phyloP scores from a whole-genome alignment of 2,888 invertebrate genomes.

The Lamellibrachia satsuma region DNA sequence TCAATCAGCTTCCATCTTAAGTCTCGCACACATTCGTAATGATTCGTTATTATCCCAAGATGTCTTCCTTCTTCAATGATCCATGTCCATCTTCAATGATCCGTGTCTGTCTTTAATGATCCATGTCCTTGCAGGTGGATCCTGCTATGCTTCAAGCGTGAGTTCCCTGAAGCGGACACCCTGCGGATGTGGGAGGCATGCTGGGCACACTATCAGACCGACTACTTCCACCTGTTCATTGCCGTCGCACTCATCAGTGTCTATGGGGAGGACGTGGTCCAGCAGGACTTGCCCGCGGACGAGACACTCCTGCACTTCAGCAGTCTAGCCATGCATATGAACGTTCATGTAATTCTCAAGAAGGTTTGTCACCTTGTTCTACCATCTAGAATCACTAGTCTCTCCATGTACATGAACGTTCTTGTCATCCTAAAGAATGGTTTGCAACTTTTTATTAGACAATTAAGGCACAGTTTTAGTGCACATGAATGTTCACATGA shows the following conservation, averaged over 20 bases:
- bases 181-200: conserved; percentile 95
- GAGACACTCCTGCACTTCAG: conserved; percentile 95
- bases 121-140: conserved; percentile 75
- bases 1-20: too few relatives aligned
- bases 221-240: conserved; percentile 94
- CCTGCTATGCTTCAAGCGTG: conserved; percentile 85
- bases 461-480: not conserved
- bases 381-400: conserved; percentile 75
- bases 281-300: conserved; percentile 89
- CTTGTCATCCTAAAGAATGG: conserved; percentile 80
- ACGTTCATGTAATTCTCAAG: conserved; percentile 85
- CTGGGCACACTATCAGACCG: conserved; percentile 95
- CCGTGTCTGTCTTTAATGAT: too few relatives aligned
- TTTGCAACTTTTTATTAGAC: not conserved
- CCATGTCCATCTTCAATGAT: too few relatives aligned
- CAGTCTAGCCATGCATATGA: conserved; percentile 97
- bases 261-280: conserved; percentile 85
- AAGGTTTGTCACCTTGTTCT: conserved; percentile 61
- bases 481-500: not conserved
- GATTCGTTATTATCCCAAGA: too few relatives aligned
- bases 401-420: conserved; percentile 98
- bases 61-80: too few relatives aligned
- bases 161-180: conserved; percentile 88
- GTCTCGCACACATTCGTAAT: too few relatives aligned
- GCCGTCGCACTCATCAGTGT: conserved; percentile 92